Base-by-base conservation (phyloP, 1,140 invertebrate genomes). In the Andricus grossulariae region DNA sequence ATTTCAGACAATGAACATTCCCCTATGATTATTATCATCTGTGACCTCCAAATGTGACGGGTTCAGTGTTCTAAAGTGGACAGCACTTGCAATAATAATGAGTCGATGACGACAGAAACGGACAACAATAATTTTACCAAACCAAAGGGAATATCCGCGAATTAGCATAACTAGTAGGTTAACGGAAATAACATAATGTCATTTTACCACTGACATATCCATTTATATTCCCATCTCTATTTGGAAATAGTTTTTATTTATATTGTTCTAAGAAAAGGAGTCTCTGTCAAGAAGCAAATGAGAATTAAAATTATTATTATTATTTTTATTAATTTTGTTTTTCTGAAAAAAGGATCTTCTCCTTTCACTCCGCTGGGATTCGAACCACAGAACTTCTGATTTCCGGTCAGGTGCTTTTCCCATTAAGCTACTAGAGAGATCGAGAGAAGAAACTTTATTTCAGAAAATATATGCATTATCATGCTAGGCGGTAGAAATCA, bases 1-100 rank as follows among this genome's bases (percentile, higher is more conserved):
- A 97, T 98, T 88, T 97, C 97, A 85, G 96, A 96, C 3, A 98
- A 87, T 5, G 97, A 95, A 82, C 96, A 94, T 89, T 97, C 97
- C 1, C 95, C 95, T 83, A 94, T 92, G 77, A 94, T 92, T 15
- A 97, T 86, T 92, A 95, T 95, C 80, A 96, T 77, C 85, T 0
- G 92, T 91, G 6, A 95, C 84, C 45, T 92, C 89, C 57, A 94
- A 94, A 88, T 97, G 97, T 49, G 94, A 88, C 5, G 94, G 90
- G 84, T 96, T 94, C 4, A 97, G 89, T 1, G 93, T 91, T 39
- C 95, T 96, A 79, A 97, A 93, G 86, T 97, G 97, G 0, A 95
- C 95, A 25, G 97, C 92, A 86, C 97, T 96, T 96, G 86, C 74
- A 77, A 72, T 52, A 74, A 54, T 77, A 75, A 54, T 74, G 60